Evolutionary conservation across 2,113 vertebrate genomes (phyloP).

Genomic region (Albula goreensis): DNA sequence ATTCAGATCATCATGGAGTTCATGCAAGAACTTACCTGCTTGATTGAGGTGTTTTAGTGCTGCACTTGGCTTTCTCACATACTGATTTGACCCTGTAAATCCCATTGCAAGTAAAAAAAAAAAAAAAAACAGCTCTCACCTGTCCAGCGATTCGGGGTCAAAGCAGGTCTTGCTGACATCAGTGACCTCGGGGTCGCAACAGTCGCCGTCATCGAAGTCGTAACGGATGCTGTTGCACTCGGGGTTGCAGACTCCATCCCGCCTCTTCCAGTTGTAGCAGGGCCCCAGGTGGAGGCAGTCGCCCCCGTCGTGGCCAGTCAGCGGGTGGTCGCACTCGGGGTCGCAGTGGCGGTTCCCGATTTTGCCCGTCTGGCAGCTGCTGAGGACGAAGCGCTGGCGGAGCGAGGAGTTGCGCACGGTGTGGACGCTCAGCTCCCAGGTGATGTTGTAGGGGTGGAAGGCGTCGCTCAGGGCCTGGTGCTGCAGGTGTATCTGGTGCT

Average conservation of each 20-base stretch:
- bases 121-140: conserved; percentile 71
- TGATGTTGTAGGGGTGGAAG: conserved; percentile 89
- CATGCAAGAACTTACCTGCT: no score
- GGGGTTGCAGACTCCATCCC: conserved; percentile 82
- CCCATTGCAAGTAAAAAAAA: no score
- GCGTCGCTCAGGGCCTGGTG: conserved; percentile 77
- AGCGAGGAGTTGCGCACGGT: conserved; percentile 80
- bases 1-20: no score
- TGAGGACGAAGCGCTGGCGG: conserved; percentile 77
- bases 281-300: conserved; percentile 82
- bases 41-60: no score
- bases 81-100: no score
- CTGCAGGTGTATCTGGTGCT: conserved; percentile 79
- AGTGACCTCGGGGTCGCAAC: conserved; percentile 79
- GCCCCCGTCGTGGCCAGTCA: conserved; percentile 88
- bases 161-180: conserved; percentile 88
- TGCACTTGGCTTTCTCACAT: no score
- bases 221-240: conserved; percentile 93
- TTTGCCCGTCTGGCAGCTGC: conserved; percentile 88
- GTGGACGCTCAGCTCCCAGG: conserved; percentile 78
- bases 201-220: conserved; percentile 94
- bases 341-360: conserved; percentile 93
- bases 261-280: conserved; percentile 88
- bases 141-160: conserved; percentile 85
- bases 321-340: conserved; percentile 87